These are phyloP conservation scores for Prosapia bicincta DNA, from an alignment of 2,888 invertebrate genomes.

Conservation along the genomic window DNA sequence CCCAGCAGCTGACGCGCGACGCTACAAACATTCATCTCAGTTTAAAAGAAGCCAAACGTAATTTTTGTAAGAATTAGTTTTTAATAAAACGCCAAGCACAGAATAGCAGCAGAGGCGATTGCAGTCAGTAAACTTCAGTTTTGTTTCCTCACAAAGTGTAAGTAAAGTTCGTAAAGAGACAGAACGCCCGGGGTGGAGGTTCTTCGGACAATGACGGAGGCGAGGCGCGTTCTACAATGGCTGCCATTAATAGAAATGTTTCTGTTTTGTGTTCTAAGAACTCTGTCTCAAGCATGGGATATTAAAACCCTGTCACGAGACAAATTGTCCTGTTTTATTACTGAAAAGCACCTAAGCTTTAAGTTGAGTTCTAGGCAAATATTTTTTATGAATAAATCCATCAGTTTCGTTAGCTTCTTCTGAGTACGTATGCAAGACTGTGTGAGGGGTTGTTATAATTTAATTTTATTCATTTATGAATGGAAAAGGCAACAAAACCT, in stretches of 20 bases:
- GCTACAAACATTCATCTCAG: too few relatives aligned
- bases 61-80: too few relatives aligned
- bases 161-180: neutral
- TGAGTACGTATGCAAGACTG: too few relatives aligned
- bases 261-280: neutral
- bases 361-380: neutral
- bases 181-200: neutral
- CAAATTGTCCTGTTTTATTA: neutral
- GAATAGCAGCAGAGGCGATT: too few relatives aligned
- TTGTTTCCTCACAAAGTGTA: neutral
- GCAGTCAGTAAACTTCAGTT: neutral
- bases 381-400: too few relatives aligned
- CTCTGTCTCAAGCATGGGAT: neutral
- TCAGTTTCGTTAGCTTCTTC: too few relatives aligned
- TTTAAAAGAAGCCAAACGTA: too few relatives aligned
- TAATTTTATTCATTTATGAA: too few relatives aligned
- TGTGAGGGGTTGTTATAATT: too few relatives aligned
- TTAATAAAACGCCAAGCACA: too few relatives aligned
- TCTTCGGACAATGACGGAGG: neutral
- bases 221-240: neutral
- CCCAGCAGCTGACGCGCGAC: too few relatives aligned
- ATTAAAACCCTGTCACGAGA: neutral
- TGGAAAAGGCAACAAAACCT: too few relatives aligned
- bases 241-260: neutral
- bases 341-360: neutral